phyloP scores from a whole-genome alignment of 2,797 vertebrate species.

The Eidolon dupreanum region DNA sequence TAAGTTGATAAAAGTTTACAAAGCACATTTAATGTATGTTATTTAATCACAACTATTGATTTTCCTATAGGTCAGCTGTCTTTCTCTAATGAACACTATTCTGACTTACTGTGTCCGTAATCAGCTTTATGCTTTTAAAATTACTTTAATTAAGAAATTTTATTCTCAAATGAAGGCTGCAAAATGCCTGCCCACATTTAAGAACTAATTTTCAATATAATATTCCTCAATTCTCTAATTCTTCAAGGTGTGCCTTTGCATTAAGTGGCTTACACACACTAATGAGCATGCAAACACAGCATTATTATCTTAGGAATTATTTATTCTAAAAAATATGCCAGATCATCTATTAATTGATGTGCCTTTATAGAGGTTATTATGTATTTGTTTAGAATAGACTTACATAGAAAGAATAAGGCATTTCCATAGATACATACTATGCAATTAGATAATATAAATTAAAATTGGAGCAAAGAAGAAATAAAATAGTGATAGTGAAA shows the following conservation, averaged over 20 bases:
- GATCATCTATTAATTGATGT: background rate
- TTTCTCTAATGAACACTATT: background rate
- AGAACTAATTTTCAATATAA: background rate
- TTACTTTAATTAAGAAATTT: background rate
- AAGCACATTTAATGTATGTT: background rate
- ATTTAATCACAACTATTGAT: background rate
- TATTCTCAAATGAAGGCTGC: background rate
- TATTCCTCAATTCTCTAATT: background rate
- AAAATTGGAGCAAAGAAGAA: background rate
- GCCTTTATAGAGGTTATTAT: background rate
- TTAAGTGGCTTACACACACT: background rate
- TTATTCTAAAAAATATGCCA: background rate
- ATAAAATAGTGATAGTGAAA: background rate
- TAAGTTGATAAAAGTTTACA: background rate
- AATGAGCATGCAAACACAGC: background rate
- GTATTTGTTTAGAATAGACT: background rate
- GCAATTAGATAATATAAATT: background rate
- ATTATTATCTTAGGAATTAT: background rate
- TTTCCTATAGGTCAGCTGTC: background rate
- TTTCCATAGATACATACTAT: background rate
- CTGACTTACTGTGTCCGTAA: background rate
- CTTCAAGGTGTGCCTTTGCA: background rate
- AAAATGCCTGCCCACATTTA: background rate
- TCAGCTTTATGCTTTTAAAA: constrained; percentile 6
- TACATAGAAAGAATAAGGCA: background rate